phyloP scores from a whole-genome alignment of 2,113 vertebrate genomes.

The Chroicocephalus ridibundus region DNA sequence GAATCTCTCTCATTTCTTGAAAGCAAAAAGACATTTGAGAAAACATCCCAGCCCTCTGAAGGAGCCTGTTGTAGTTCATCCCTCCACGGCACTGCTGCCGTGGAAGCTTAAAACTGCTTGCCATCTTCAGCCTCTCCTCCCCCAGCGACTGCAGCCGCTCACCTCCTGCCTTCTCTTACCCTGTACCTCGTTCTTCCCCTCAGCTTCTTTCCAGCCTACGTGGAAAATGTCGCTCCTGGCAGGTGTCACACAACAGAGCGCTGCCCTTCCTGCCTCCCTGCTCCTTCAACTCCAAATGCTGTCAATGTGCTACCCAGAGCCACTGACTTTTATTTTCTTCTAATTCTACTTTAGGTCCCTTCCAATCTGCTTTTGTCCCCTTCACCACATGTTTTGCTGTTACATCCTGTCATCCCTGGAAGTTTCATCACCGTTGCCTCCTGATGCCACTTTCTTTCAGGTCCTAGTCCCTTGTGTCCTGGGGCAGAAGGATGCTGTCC shows the following conservation, averaged over 20 bases:
- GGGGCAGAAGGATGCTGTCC: background rate
- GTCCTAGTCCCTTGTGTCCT: background rate
- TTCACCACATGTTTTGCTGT: background rate
- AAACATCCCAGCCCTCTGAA: background rate
- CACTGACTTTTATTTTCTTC: background rate
- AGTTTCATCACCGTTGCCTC: background rate
- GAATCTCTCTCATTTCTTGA: background rate
- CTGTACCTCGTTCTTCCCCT: background rate
- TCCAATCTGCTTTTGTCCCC: background rate
- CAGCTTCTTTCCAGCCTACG: background rate
- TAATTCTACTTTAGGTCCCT: background rate
- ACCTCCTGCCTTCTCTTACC: background rate
- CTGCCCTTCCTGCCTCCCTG: background rate
- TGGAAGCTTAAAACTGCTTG: background rate
- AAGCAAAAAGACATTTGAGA: background rate
- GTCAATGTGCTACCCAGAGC: background rate
- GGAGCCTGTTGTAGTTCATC: background rate
- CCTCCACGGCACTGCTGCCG: background rate
- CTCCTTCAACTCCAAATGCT: background rate
- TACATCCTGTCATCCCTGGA: background rate
- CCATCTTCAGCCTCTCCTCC: background rate
- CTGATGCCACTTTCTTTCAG: background rate
- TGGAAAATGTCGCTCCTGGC: background rate
- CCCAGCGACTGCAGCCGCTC: background rate
- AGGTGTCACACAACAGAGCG: rapidly evolving